Evolutionary conservation across 1,140 invertebrate genomes (phyloP), one percentile per base, ranked within the genome.

Genomic region (Drosophila virilis): DNA sequence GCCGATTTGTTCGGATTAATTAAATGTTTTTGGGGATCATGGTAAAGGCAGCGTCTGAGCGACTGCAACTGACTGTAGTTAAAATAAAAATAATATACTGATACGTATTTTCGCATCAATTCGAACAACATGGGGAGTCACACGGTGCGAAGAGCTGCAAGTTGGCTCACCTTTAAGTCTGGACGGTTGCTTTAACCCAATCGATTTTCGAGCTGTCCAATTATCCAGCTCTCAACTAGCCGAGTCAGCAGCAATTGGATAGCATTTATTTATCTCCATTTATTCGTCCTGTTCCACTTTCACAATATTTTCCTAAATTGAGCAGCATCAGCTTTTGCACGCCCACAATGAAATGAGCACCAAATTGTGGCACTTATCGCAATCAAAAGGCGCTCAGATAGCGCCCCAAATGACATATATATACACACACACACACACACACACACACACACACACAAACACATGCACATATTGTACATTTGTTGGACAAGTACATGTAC

Each of bases 1-100:
- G 71, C 57, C 58, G 67, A 79, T 80, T 84, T 76, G 54, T 17
- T 42, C 50, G 67, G 72, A 83, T 84, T 84, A 82, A 76, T 79
- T 82, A 84, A 76, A 76, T 82, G 76, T 46, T 54, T 57, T 55
- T 37, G 50, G 77, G 48, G 62, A 40, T 54, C 37, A 38, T 60
- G 71, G 64, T 37, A 45, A 43, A 66, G 32, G 17, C 60, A 15
- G 35, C 22, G 4, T 5, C 22, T 28, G 22, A 28, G 35, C 77
- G 75, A 78, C 69, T 38, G 33, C 45, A n/a, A 8, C 35, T 22
- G 33, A 15, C 43, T 45, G 15, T 22, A 22, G 13, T 45, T 22
- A 48, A 22, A 28, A 28, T 28, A 10, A 48, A 28, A 22, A 28
- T 54, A 45, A 37, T 55, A n/a, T 48, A 46, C 8, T 40, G 42